These are phyloP conservation scores for Leucoptera coffeella DNA, from an alignment of 2,888 invertebrate genomes.

Conservation along the genomic window DNA sequence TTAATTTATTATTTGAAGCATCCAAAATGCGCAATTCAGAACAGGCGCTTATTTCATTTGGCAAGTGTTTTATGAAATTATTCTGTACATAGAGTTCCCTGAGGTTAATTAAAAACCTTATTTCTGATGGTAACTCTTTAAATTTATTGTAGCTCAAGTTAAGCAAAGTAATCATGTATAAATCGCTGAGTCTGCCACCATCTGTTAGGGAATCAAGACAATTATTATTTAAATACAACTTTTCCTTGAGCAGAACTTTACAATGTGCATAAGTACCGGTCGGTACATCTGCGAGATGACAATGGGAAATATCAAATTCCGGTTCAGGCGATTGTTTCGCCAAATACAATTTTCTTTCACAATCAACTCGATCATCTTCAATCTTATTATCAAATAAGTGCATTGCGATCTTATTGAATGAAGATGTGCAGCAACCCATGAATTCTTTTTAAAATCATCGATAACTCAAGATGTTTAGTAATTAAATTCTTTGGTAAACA, in stretches of 20 bases:
- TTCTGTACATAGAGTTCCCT: slow-evolving; percentile 68
- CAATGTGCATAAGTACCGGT: slow-evolving; percentile 74
- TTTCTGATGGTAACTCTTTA: slow-evolving; percentile 56
- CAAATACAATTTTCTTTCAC: slow-evolving; percentile 40
- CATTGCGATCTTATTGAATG: not conserved
- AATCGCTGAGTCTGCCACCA: slow-evolving; percentile 67
- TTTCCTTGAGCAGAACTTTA: slow-evolving; percentile 74
- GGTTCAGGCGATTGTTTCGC: slow-evolving; percentile 73
- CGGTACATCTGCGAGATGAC: slow-evolving; percentile 67
- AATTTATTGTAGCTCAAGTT: slow-evolving; percentile 65
- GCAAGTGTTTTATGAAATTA: slow-evolving; percentile 65
- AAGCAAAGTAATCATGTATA: slow-evolving; percentile 58
- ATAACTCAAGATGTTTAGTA: too few relatives aligned
- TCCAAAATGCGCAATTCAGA: slow-evolving; percentile 60
- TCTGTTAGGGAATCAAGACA: slow-evolving; percentile 60
- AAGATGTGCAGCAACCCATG: not conserved
- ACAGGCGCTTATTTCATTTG: slow-evolving; percentile 60
- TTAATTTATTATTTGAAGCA: slow-evolving; percentile 64
- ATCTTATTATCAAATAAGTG: not conserved
- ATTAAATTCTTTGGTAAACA: too few relatives aligned
- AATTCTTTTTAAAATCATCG: too few relatives aligned
- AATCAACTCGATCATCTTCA: slow-evolving; percentile 18
- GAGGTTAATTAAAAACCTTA: slow-evolving; percentile 59
- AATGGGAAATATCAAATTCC: slow-evolving; percentile 73
- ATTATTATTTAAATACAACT: slow-evolving; percentile 62